Conservation (phyloP, 2,888 invertebrate species). For the Coleophora flavipennella region DNA sequence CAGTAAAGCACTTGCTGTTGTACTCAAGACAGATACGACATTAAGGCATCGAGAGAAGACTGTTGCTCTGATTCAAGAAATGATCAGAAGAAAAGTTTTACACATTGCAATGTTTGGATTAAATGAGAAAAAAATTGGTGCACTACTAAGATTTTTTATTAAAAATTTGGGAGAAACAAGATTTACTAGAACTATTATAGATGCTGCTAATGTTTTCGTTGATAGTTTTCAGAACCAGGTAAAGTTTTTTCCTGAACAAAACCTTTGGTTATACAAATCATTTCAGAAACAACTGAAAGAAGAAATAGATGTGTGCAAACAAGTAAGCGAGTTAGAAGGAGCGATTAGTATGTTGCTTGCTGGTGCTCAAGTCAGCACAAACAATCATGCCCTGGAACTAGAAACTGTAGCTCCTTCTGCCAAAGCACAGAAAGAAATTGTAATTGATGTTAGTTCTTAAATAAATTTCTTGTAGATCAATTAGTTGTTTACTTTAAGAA, state of each 20-base stretch:
- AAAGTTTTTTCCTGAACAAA: constrained; percentile 74
- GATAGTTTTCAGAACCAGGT: constrained; percentile 81
- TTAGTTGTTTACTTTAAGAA: too few species aligned
- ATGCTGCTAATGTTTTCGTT: constrained; percentile 81
- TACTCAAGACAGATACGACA: constrained; percentile 73
- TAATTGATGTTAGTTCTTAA: constrained; percentile 61
- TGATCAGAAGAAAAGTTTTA: constrained; percentile 87
- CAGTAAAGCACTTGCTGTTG: constrained; percentile 83
- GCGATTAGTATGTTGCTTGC: constrained; percentile 77
- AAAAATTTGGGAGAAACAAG: constrained; percentile 80
- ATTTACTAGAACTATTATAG: constrained; percentile 81
- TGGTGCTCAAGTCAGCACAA: constrained; percentile 65
- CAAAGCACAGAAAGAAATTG: constrained; percentile 70
- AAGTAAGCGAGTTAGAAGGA: constrained; percentile 78
- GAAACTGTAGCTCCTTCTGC: constrained; percentile 44
- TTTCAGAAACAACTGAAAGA: constrained; percentile 75
- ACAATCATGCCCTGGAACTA: constrained; percentile 26
- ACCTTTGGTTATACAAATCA: constrained; percentile 73
- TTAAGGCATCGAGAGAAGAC: constrained; percentile 82
- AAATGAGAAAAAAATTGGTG: constrained; percentile 75
- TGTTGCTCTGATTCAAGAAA: constrained; percentile 86
- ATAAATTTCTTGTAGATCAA: neutral
- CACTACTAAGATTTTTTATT: constrained; percentile 83
- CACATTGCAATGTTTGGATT: constrained; percentile 82
- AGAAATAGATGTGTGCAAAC: constrained; percentile 78